Percentiles rank a stretch among this genome's conserved stretches.
These are phyloP conservation scores for Antechinus stuartii DNA, from an alignment of 2,113 vertebrate genomes.

Conservation along the genomic window DNA sequence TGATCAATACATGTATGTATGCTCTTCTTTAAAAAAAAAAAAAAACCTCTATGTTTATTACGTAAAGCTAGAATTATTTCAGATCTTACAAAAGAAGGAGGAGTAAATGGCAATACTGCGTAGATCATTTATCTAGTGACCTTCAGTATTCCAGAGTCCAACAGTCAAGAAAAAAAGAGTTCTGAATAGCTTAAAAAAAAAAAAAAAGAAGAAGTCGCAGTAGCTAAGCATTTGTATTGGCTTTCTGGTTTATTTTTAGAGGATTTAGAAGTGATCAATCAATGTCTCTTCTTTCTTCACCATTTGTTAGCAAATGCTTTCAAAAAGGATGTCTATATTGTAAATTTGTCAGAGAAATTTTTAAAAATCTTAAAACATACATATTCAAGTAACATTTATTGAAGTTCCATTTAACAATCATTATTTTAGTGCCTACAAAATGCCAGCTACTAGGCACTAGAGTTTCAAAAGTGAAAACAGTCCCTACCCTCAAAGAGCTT, in stretches of 20 bases:
- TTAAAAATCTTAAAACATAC: neutral
- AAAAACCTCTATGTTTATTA: neutral
- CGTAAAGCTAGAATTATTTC: neutral
- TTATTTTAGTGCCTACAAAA: neutral
- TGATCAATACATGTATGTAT: too few relatives aligned
- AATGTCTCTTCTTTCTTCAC: neutral
- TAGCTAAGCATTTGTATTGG: neutral
- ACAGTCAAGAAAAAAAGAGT: neutral
- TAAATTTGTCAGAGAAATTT: neutral
- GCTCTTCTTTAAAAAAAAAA: neutral
- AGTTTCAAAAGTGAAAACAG: neutral
- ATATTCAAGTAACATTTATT: neutral
- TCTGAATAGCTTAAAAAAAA: neutral
- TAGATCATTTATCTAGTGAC: conserved; percentile 36
- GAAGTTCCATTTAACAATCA: neutral
- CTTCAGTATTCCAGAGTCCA: conserved; percentile 36
- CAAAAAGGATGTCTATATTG: neutral
- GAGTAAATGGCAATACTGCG: neutral
- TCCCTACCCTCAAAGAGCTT: neutral
- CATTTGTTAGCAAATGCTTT: neutral
- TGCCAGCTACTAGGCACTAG: neutral
- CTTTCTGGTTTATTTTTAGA: neutral
- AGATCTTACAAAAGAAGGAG: conserved; percentile 10
- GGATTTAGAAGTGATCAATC: neutral
- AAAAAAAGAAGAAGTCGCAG: neutral